phyloP scores from a whole-genome alignment of 2,113 vertebrate genomes.

The Cairina moschata region DNA sequence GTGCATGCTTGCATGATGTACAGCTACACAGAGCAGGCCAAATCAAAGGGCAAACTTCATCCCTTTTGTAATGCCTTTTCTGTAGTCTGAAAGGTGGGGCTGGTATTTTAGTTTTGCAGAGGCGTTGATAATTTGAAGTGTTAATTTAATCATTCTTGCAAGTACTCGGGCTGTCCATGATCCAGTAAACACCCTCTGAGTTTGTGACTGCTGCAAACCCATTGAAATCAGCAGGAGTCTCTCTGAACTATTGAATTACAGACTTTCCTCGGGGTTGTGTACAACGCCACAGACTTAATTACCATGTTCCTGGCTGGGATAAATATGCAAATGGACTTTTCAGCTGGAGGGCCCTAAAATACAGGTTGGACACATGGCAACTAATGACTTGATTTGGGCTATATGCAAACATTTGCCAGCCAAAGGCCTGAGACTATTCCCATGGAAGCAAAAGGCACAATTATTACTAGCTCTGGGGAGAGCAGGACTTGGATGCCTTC shows the following conservation, averaged over 20 bases:
- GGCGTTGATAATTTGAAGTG: not conserved
- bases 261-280: conserved; percentile 65
- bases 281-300: conserved; percentile 63
- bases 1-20: rapidly evolving
- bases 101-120: not conserved
- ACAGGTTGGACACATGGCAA: conserved; percentile 55
- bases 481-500: not conserved
- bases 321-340: conserved; percentile 67
- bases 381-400: conserved; percentile 68
- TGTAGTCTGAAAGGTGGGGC: not conserved
- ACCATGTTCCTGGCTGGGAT: conserved; percentile 55
- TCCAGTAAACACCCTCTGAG: conserved; percentile 20
- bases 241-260: conserved; percentile 63
- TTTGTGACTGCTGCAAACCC: conserved; percentile 21
- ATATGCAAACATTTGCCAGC: conserved; percentile 51
- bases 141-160: conserved; percentile 35
- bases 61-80: not conserved
- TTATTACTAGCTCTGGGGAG: conserved; percentile 40
- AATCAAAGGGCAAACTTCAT: not conserved
- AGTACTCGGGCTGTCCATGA: not conserved
- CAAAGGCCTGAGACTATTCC: conserved; percentile 34
- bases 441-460: conserved; percentile 39
- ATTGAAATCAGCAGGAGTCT: conserved; percentile 47
- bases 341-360: conserved; percentile 66
- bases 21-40: rapidly evolving